These are phyloP conservation scores for Corythoichthys intestinalis DNA, from an alignment of 2,113 vertebrate genomes.

Conservation along the genomic window DNA sequence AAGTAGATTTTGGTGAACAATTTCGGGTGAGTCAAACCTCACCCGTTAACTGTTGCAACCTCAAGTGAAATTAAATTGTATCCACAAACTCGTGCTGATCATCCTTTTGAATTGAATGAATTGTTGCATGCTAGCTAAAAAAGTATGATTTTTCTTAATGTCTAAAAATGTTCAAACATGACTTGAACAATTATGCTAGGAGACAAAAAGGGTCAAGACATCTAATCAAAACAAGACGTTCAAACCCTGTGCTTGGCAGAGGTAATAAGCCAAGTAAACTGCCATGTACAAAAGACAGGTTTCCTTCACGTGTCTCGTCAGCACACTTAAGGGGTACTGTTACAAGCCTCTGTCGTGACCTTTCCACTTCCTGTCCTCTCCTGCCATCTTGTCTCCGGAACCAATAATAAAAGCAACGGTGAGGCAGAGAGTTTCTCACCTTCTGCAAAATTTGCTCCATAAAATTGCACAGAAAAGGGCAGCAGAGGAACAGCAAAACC, in stretches of 20 bases:
- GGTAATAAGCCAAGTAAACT: not conserved
- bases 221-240: not conserved
- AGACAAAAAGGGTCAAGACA: not conserved
- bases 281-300: slow-evolving; percentile 34
- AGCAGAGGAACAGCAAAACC: not conserved
- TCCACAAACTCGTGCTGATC: not conserved
- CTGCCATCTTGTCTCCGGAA: slow-evolving; percentile 20
- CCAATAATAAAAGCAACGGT: not conserved
- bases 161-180: not conserved
- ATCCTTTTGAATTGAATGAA: not conserved
- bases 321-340: slow-evolving; percentile 8
- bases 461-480: not conserved
- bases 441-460: not conserved
- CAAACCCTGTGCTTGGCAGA: not conserved
- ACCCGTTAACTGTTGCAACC: not conserved
- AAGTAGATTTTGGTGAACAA: too few species aligned
- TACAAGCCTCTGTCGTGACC: slow-evolving; percentile 22
- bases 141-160: not conserved
- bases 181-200: not conserved
- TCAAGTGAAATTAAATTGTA: not conserved
- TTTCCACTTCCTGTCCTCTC: slow-evolving; percentile 21
- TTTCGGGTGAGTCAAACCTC: too few species aligned
- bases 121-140: not conserved
- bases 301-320: slow-evolving; percentile 13
- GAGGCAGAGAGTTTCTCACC: not conserved